Base-by-base conservation (phyloP, 2,888 invertebrate genomes). In the Chrysina gloriosa region DNA sequence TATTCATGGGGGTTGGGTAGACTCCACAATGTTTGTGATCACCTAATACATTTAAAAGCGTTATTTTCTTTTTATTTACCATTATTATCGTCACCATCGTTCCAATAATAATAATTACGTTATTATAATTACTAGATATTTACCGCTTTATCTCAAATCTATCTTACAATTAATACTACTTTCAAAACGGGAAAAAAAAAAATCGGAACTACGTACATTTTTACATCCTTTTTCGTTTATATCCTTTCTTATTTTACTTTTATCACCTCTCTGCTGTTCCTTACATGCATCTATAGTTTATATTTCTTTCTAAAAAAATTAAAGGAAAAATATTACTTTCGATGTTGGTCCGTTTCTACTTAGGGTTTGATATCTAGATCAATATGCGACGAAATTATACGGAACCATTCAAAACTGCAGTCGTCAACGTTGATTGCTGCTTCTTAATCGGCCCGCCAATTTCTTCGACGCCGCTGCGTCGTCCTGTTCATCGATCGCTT, bases 381-480 rank as follows among this genome's bases (percentile, higher is more conserved):
- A 25, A n/a, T 19, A 48, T 23, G 25, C 11, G n/a, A 25, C 6
- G 48, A 48, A 48, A 48, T 39, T 36, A 36, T 36, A 11, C 36
- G n/a, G n/a, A 36, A 11, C 36, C 5, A 36, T 11, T 16, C 31
- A 14, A 56, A 54, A 52, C 2, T n/a, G 34, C 54, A 56, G 14
- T 48, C 31, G 36, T 69, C 67, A 72, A 85, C 84, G 85, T 83
- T 85, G 86, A 56, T 75, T 76, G 74, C 86, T 83, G 76, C 86
- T 87, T 70, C 88, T 84, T 74, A 88, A 76, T 67, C 87, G 79
- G n/a, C 84, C 80, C 16, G 82, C 79, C 54, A 84, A 83, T 64
- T 78, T 80, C 23, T 81, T 76, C 52, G 58, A 65, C n/a, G 64
- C 5, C 9, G 25, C n/a, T 54, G 67, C 65, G 69, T 73, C 58